These are phyloP conservation scores for Saxidomus purpurata DNA, from an alignment of 1,140 invertebrate species.

Conservation along the genomic window DNA sequence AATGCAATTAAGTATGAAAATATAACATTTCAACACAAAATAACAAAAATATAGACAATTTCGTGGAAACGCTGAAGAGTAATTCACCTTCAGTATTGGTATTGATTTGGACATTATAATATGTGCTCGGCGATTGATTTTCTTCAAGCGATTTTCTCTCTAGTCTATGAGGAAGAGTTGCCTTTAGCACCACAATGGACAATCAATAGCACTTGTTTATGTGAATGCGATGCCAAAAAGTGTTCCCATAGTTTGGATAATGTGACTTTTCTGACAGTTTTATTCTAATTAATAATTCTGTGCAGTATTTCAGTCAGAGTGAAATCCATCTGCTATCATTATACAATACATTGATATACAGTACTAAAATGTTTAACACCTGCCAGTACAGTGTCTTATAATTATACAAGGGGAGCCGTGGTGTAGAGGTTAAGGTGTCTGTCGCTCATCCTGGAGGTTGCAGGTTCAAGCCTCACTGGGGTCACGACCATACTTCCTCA, in stretches of 20 bases:
- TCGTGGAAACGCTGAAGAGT: neutral
- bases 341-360: no score
- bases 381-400: no score
- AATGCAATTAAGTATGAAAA: neutral
- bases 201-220: neutral
- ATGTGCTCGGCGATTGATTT: slow-evolving; percentile 40
- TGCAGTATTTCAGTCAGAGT: no score
- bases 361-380: no score
- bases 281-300: no score
- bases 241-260: neutral
- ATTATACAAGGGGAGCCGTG: no score
- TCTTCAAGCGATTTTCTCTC: slow-evolving; percentile 14
- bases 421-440: no score
- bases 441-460: no score
- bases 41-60: neutral
- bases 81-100: neutral
- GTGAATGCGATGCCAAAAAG: neutral
- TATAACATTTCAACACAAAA: neutral
- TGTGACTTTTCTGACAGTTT: neutral
- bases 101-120: slow-evolving; percentile 35
- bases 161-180: neutral
- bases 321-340: no score
- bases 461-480: no score
- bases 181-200: slow-evolving; percentile 7
- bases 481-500: no score